Conservation (phyloP, 2,888 invertebrate genomes). For the Bellardia pandia region DNA sequence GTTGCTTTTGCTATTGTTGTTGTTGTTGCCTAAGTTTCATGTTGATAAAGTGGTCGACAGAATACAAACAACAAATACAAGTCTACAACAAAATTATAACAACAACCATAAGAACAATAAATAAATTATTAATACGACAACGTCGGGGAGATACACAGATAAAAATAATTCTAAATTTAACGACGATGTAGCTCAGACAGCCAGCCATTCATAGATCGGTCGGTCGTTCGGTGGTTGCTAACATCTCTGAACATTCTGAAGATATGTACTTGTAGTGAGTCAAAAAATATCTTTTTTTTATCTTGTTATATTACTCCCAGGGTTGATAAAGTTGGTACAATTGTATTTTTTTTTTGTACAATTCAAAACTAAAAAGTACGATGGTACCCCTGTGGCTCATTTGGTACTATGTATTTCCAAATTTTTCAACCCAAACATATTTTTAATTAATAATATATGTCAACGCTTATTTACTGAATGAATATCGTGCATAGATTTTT, state of each 20-base stretch:
- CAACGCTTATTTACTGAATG: no score
- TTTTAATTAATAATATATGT: no score
- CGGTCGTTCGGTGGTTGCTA: background rate
- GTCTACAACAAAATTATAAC: conserved; percentile 8
- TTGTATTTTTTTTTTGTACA: no score
- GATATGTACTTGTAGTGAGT: background rate
- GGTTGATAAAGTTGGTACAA: no score
- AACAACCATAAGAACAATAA: conserved; percentile 26
- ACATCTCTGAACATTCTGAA: conserved; percentile 7
- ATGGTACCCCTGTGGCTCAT: no score
- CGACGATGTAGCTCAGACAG: conserved; percentile 45
- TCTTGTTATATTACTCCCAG: background rate
- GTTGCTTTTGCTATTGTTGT: background rate
- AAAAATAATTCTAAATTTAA: conserved; percentile 65
- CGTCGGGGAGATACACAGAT: conserved; percentile 40
- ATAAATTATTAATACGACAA: conserved; percentile 50
- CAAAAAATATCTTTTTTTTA: background rate
- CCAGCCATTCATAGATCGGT: background rate
- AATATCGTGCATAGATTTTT: no score
- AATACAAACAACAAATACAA: conserved; percentile 22
- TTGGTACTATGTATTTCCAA: no score
- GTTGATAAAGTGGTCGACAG: conserved; percentile 48
- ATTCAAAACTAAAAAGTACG: no score
- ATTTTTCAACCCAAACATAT: no score
- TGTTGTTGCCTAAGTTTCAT: conserved; percentile 33